Evolutionary conservation across 2,113 vertebrate genomes (phyloP), one percentile per base, ranked within the genome.

Genomic region (Salvelinus sp.): DNA sequence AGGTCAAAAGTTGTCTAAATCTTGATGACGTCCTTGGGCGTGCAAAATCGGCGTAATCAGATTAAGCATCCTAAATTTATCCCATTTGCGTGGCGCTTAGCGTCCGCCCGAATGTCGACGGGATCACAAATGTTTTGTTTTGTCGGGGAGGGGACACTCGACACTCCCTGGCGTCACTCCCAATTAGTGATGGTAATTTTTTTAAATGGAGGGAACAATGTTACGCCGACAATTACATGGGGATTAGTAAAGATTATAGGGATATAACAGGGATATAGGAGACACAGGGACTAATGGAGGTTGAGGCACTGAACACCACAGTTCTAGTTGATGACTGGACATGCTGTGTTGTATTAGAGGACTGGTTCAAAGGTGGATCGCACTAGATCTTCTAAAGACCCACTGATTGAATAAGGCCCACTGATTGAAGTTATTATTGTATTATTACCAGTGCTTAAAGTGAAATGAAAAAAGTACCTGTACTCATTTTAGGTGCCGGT

Each of bases 1-100:
- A 79, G 86, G 89, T 91, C 90, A 89, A 78, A 85, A 78, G 86
- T 86, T 76, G 67, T 22, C 74, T 27, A 66, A 84, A 78, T 70
- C 79, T 80, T 79, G 73, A 90, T 76, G 60, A 76, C 72, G 50
- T 54, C 63, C 69, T 57, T 89, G 86, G 71, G 66, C 78, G 65
- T 88, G 78, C 13, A 83, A 89, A 90, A 91, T 48, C 54, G 54
- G 66, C 77, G 74, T 92, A 90, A 93, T 91, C 88, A 88, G 79
- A 91, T 92, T 90, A 93, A 82, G 77, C 76, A 77, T 72, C 79
- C 84, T 88, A 85, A 78, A 90, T 88, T 88, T 87, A 77, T 77
- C 58, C 58, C n/a, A 2, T 62, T n/a, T 7, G 6, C n/a, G 13
- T 22, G 38, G 38, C 38, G 9, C 9, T 44, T 44, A 44, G 38